Percentiles rank a stretch among this genome's conserved stretches.
phyloP scores from a whole-genome alignment of 1,140 invertebrate genomes.

The Dinothrombium tinctorium region DNA sequence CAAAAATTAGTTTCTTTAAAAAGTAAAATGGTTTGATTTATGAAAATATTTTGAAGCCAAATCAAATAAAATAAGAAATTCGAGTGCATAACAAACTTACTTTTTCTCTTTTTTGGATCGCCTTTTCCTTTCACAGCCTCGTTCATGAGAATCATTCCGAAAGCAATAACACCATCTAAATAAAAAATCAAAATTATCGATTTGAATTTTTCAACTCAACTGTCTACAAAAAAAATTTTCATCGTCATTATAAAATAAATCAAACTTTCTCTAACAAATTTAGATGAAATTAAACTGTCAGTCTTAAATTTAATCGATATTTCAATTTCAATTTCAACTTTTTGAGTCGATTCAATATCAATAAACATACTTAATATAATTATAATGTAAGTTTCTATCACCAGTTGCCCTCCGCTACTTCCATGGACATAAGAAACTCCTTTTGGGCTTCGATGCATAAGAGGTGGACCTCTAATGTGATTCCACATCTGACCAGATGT shows the following conservation, averaged over 20 bases:
- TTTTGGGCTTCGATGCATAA: slow-evolving; percentile 56
- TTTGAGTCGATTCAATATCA: too few relatives aligned
- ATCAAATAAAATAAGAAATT: not conserved
- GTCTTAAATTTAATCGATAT: too few relatives aligned
- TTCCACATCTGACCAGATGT: slow-evolving; percentile 99
- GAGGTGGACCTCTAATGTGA: slow-evolving; percentile 90
- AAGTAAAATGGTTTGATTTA: too few relatives aligned
- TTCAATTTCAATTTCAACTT: too few relatives aligned
- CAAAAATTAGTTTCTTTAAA: not conserved
- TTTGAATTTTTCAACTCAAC: too few relatives aligned
- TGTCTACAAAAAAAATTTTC: too few relatives aligned
- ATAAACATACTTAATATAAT: slow-evolving; percentile 56
- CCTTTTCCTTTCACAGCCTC: slow-evolving; percentile 54
- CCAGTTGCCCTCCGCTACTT: slow-evolving; percentile 57
- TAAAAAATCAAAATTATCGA: slow-evolving; percentile 6
- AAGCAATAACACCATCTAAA: slow-evolving; percentile 65
- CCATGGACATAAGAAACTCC: slow-evolving; percentile 36
- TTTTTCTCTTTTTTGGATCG: slow-evolving; percentile 57
- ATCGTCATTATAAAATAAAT: too few relatives aligned
- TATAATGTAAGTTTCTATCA: slow-evolving; percentile 93
- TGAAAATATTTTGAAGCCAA: too few relatives aligned
- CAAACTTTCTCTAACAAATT: too few relatives aligned
- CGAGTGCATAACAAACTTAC: slow-evolving; percentile 17
- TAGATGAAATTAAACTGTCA: too few relatives aligned
- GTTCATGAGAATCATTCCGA: slow-evolving; percentile 84